These are phyloP conservation scores for Vimba vimba DNA, from an alignment of 2,113 vertebrate species.

Conservation along the genomic window DNA sequence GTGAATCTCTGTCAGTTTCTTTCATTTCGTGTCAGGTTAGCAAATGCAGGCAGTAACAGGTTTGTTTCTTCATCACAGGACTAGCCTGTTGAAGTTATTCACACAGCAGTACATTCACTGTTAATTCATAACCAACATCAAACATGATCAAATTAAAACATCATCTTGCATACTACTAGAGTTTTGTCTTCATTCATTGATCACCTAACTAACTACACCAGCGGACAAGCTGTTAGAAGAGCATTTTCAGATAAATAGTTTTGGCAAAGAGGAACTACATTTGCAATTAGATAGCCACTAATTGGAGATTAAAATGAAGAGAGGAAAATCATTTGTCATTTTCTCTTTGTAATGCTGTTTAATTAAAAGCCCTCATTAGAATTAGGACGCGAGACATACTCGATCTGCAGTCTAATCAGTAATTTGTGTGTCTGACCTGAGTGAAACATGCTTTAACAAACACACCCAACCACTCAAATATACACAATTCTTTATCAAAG, in stretches of 20 bases:
- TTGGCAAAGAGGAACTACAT: conserved; percentile 55
- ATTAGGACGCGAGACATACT: conserved; percentile 60
- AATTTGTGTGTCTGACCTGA: conserved; percentile 46
- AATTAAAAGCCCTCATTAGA: conserved; percentile 63
- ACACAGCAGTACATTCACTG: not conserved
- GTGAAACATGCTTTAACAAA: conserved; percentile 54
- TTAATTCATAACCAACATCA: not conserved
- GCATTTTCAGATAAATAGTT: conserved; percentile 60
- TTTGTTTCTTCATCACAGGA: not conserved
- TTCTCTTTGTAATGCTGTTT: conserved; percentile 60
- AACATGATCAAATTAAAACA: not conserved
- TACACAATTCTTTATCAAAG: conserved; percentile 80
- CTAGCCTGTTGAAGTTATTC: not conserved
- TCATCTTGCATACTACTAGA: not conserved
- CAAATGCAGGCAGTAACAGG: not conserved
- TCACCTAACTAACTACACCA: conserved; percentile 17
- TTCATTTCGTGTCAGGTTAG: not conserved
- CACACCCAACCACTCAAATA: conserved; percentile 61
- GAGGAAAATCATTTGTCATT: conserved; percentile 54
- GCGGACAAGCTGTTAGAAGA: conserved; percentile 26
- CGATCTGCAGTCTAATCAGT: conserved; percentile 51
- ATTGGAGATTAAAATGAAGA: conserved; percentile 56
- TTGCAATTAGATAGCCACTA: conserved; percentile 61
- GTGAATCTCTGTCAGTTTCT: not conserved
- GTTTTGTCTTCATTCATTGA: conserved; percentile 3